These are phyloP conservation scores for Apodemus agrarius DNA, from an alignment of 2,797 vertebrate species.

Conservation along the genomic window DNA sequence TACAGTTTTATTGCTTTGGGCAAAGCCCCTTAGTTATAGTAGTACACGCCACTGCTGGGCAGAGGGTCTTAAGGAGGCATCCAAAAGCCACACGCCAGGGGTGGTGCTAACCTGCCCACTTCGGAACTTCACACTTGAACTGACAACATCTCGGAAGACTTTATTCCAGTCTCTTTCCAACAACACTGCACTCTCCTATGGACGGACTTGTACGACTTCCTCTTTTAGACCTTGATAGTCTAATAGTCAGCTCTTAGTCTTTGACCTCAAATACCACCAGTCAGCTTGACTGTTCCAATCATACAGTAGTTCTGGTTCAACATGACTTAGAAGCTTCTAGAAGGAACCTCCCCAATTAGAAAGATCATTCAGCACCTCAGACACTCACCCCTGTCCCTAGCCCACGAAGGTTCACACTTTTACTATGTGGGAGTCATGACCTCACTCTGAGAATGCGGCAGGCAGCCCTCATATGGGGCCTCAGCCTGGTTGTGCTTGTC, in stretches of 20 bases:
- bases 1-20: neutral
- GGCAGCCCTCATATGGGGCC: neutral
- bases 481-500: neutral
- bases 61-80: neutral
- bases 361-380: neutral
- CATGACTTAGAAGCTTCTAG: conserved; percentile 31
- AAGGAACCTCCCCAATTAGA: conserved; percentile 25
- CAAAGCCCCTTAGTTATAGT: neutral
- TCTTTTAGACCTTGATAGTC: neutral
- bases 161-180: neutral
- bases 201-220: neutral
- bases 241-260: neutral
- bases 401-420: neutral
- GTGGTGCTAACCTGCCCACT: accelerated
- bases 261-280: neutral
- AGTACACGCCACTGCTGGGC: neutral
- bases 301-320: neutral
- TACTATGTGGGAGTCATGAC: accelerated
- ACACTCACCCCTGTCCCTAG: neutral
- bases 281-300: neutral
- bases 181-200: neutral
- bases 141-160: neutral
- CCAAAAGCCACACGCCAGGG: accelerated
- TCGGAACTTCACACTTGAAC: neutral
- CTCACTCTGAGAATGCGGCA: neutral